A percentile compares a stretch with the other conserved stretches of the same genome.
Evolutionary conservation across 2,113 vertebrate species (phyloP).

Genomic region (Anguilla rostrata): DNA sequence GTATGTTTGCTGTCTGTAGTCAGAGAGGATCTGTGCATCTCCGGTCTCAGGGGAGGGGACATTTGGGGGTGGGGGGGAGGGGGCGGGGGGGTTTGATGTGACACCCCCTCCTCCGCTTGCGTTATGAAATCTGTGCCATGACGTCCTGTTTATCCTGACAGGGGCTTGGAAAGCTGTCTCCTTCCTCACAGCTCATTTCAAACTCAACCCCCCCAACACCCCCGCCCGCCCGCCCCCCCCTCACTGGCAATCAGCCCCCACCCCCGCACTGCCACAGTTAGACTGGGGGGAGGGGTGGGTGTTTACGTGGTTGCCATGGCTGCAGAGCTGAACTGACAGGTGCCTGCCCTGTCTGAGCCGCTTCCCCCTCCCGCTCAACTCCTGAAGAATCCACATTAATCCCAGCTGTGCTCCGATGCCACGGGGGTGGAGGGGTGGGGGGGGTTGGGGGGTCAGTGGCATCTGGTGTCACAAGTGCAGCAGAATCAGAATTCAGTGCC

Average conservation of each 20-base stretch:
- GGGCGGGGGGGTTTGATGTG: too few species aligned
- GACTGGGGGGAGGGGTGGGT: slow-evolving; percentile 57
- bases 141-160: background rate
- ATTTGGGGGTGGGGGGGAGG: too few species aligned
- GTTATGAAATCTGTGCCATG: background rate
- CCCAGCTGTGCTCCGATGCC: slow-evolving; percentile 73
- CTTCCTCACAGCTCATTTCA: background rate
- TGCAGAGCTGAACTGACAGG: slow-evolving; percentile 66
- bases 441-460: slow-evolving; percentile 32
- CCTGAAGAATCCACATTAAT: slow-evolving; percentile 76
- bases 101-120: background rate
- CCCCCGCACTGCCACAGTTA: too few species aligned
- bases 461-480: slow-evolving; percentile 63
- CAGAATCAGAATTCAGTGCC: slow-evolving; percentile 29
- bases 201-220: slow-evolving; percentile 62
- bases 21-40: too few species aligned
- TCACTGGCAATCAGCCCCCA: slow-evolving; percentile 58
- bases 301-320: slow-evolving; percentile 77
- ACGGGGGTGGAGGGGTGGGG: slow-evolving; percentile 11
- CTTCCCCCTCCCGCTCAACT: slow-evolving; percentile 66
- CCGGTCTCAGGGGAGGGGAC: too few species aligned
- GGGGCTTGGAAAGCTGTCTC: background rate
- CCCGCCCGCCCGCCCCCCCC: slow-evolving; percentile 61
- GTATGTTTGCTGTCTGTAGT: too few species aligned
- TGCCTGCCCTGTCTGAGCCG: slow-evolving; percentile 77